Evolutionary conservation across 1,140 invertebrate genomes (phyloP).

Genomic region (Penaeus indicus): DNA sequence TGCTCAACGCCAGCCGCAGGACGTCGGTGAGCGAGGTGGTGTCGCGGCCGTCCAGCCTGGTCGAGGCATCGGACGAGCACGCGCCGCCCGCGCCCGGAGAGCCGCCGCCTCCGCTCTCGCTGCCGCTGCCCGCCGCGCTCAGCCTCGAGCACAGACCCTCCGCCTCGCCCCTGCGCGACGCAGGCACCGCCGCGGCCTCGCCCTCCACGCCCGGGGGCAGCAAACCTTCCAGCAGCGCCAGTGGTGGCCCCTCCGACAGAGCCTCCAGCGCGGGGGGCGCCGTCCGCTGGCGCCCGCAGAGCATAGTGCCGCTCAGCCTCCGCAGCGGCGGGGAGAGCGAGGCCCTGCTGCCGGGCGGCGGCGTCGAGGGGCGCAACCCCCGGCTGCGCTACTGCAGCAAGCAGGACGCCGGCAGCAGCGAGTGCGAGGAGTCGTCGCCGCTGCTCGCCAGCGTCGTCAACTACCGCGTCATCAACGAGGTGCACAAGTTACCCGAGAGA

Average conservation of each 20-base stretch:
- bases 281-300: constrained; percentile 39
- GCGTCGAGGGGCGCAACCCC: constrained; percentile 7
- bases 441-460: constrained; percentile 49
- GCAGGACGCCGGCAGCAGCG: constrained; percentile 14
- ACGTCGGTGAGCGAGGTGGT: constrained; percentile 38
- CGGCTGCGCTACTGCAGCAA: constrained; percentile 42
- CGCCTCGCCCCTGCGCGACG: too few relatives aligned
- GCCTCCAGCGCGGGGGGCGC: neutral
- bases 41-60: constrained; percentile 46
- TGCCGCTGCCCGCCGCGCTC: neutral
- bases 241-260: neutral
- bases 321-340: constrained; percentile 24
- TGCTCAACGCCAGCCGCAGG: constrained; percentile 10
- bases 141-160: too few relatives aligned
- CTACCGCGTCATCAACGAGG: constrained; percentile 48
- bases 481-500: constrained; percentile 39
- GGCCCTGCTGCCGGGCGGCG: constrained; percentile 1
- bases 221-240: neutral
- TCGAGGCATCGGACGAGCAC: constrained; percentile 17
- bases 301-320: constrained; percentile 1
- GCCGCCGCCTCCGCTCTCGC: neutral
- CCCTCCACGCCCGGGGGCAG: neutral
- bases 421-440: constrained; percentile 53
- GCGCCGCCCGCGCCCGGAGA: neutral
- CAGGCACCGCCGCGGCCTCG: too few relatives aligned